phyloP scores from a whole-genome alignment of 1,140 invertebrate species.

The Pogonognathellus flavescens region DNA sequence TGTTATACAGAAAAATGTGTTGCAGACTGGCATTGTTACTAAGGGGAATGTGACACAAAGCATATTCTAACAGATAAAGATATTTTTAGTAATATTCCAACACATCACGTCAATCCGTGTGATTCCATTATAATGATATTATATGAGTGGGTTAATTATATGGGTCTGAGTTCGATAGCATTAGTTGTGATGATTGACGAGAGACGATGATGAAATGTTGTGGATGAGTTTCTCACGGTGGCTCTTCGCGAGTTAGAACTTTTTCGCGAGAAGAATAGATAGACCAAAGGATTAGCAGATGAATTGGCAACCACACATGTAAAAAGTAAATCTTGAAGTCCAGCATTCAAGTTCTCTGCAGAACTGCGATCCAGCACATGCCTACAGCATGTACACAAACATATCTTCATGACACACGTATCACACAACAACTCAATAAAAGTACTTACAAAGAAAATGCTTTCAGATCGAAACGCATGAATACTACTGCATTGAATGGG shows the following conservation, averaged over 20 bases:
- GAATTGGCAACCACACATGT: constrained; percentile 28
- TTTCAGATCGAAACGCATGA: too few species aligned
- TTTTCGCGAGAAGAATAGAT: constrained; percentile 25
- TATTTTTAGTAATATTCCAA: not conserved
- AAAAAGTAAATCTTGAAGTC: constrained; percentile 20
- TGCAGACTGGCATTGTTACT: too few species aligned
- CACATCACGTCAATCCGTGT: not conserved
- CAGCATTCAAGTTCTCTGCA: not conserved
- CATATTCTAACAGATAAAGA: too few species aligned
- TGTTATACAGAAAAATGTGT: too few species aligned
- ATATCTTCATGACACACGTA: too few species aligned
- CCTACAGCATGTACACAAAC: not conserved
- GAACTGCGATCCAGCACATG: constrained; percentile 28
- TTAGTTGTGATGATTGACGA: constrained; percentile 25
- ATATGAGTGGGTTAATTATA: not conserved
- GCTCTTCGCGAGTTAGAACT: constrained; percentile 15
- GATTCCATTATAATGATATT: too few species aligned
- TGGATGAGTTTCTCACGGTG: not conserved
- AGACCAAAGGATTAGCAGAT: constrained; percentile 28
- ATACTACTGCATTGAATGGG: too few species aligned
- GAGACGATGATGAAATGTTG: constrained; percentile 29
- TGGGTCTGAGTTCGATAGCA: constrained; percentile 14
- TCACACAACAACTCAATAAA: too few species aligned
- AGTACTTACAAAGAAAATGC: too few species aligned
- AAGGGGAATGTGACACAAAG: not conserved